Percentiles rank a stretch among this genome's conserved stretches.
Conservation (phyloP, 2,113 vertebrate genomes). For the pig (Sus scrofa) region T2T-Sscrofa CM000819.6:23587501-23588000, state of each 20-base stretch:
- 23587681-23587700: neutral
- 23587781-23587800: neutral
- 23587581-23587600: slow-evolving; percentile 34
- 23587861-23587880: neutral
- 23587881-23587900: neutral
- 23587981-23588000: neutral
- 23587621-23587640: neutral
- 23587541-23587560: neutral
- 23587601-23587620: neutral
- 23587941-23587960: neutral
- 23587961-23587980: neutral
- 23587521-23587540: neutral
- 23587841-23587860: neutral
- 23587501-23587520: neutral
- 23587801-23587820: neutral
- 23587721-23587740: neutral
- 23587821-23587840: neutral
- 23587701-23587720: neutral
- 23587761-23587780: neutral
- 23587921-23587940: neutral
- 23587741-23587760: neutral
- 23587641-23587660: neutral
- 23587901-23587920: neutral
- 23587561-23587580: neutral
- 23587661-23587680: neutral